These are phyloP conservation scores for Coenobita brevimanus DNA, from an alignment of 1,140 invertebrate genomes.

Conservation along the genomic window DNA sequence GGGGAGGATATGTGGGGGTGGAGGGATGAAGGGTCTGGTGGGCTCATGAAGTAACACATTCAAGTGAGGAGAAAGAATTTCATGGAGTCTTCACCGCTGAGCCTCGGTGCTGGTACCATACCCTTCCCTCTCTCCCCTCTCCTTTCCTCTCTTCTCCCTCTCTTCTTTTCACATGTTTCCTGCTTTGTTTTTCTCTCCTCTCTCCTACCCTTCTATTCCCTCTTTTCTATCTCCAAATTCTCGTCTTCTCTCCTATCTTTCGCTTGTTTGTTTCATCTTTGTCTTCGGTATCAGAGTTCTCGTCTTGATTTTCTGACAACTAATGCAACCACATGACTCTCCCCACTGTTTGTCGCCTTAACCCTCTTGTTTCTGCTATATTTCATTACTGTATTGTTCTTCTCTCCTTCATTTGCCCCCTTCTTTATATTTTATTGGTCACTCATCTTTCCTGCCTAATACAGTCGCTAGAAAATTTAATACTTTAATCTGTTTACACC, in stretches of 20 bases:
- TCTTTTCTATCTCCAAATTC: not conserved
- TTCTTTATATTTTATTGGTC: too few relatives aligned
- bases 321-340: too few relatives aligned
- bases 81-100: too few relatives aligned
- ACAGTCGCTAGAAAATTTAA: too few relatives aligned
- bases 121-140: conserved; percentile 9
- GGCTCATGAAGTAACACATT: not conserved
- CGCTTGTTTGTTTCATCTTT: too few relatives aligned
- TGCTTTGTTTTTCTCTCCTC: not conserved
- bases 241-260: not conserved
- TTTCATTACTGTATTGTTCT: not conserved
- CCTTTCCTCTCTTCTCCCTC: not conserved
- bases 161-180: not conserved
- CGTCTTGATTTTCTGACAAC: too few relatives aligned
- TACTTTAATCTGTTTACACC: not conserved
- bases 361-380: too few relatives aligned
- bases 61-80: not conserved
- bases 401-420: too few relatives aligned
- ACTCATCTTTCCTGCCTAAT: too few relatives aligned
- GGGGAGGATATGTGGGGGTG: not conserved
- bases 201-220: not conserved
- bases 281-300: too few relatives aligned
- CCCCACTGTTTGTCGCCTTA: too few relatives aligned
- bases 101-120: not conserved
- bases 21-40: not conserved